These are phyloP conservation scores for Hydrolagus colliei DNA, from an alignment of 2,797 vertebrate genomes.

Conservation along the genomic window DNA sequence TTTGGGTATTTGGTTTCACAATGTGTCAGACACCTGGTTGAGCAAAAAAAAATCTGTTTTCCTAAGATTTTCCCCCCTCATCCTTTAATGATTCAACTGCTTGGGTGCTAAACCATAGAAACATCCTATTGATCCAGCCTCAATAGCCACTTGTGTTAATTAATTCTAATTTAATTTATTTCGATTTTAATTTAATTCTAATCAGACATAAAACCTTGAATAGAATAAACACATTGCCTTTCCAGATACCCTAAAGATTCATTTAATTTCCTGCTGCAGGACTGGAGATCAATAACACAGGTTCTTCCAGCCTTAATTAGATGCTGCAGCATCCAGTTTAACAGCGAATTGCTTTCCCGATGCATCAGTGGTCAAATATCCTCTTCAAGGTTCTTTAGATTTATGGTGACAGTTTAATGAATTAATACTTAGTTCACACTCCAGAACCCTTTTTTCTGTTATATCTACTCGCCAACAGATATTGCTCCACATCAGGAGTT, in stretches of 20 bases:
- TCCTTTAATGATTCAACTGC: too few relatives aligned
- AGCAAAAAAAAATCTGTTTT: too few relatives aligned
- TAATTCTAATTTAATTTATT: too few relatives aligned
- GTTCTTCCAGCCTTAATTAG: not conserved
- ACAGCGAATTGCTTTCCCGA: not conserved
- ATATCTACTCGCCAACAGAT: not conserved
- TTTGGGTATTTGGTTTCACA: too few relatives aligned
- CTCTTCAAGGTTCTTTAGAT: not conserved
- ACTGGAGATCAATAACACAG: not conserved
- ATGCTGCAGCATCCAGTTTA: not conserved
- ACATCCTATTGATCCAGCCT: too few relatives aligned
- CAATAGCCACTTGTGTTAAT: too few relatives aligned
- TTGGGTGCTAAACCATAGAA: too few relatives aligned
- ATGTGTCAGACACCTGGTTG: too few relatives aligned
- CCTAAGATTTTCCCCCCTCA: too few relatives aligned
- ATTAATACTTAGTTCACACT: not conserved
- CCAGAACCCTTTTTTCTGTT: not conserved
- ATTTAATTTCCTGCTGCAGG: not conserved
- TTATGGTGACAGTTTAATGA: not conserved
- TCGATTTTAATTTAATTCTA: too few relatives aligned
- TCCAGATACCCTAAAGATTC: not conserved
- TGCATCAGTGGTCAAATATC: not conserved
- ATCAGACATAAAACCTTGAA: not conserved
- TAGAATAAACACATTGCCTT: not conserved
- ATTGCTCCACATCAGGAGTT: too few relatives aligned